phyloP scores from a whole-genome alignment of 2,113 vertebrate species.

The Podiceps cristatus region DNA sequence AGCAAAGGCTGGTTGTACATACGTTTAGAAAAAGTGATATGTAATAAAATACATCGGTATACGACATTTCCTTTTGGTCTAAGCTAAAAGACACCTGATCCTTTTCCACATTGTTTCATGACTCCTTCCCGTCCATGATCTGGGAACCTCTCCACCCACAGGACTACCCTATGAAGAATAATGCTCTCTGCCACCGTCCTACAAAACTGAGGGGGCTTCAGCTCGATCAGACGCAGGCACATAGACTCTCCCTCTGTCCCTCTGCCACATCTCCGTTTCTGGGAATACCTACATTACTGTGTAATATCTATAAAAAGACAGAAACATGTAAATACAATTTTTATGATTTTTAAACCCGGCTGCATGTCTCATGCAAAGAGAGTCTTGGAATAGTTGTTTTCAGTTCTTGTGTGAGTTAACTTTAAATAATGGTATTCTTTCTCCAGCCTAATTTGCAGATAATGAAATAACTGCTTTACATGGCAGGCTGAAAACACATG shows the following conservation, averaged over 20 bases:
- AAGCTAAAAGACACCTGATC: background rate
- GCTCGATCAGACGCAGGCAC: background rate
- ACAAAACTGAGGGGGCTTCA: background rate
- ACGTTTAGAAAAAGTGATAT: background rate
- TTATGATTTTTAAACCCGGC: background rate
- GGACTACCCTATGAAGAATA: background rate
- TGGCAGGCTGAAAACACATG: background rate
- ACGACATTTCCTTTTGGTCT: background rate
- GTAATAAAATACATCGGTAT: background rate
- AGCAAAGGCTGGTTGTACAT: background rate
- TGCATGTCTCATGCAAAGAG: background rate
- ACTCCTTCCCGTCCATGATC: background rate
- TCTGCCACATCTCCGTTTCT: background rate
- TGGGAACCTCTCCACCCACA: too few relatives aligned
- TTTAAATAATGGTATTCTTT: background rate
- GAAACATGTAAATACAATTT: fast-evolving
- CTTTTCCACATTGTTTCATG: background rate
- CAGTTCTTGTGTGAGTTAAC: background rate
- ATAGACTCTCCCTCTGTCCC: background rate
- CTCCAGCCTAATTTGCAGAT: background rate
- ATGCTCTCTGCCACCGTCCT: background rate
- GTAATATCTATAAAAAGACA: background rate
- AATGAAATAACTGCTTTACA: background rate
- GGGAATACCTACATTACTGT: background rate
- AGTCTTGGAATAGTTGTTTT: background rate